Conservation (phyloP, 2,113 vertebrate species). For the Syngnathus floridae region DNA sequence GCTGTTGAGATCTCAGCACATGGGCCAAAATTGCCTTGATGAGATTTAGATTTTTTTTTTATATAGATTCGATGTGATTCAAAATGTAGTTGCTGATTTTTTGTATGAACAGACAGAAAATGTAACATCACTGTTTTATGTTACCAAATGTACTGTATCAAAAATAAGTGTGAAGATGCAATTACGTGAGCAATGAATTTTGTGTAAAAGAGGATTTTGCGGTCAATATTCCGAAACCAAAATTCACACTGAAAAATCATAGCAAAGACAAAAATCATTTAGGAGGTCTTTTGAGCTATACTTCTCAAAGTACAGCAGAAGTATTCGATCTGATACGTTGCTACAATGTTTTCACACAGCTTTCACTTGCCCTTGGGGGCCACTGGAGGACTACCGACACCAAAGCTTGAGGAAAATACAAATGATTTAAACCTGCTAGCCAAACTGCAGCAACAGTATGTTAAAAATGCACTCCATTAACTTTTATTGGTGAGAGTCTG, state of each 20-base stretch:
- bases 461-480: not conserved
- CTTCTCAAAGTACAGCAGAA: not conserved
- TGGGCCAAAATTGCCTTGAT: not conserved
- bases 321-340: not conserved
- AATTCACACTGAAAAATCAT: not conserved
- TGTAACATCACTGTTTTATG: no score
- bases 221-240: not conserved
- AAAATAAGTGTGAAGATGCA: no score
- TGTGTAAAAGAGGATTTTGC: not conserved
- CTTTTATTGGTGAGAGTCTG: not conserved
- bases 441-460: not conserved
- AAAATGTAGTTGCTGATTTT: no score
- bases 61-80: no score
- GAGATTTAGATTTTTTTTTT: not conserved
- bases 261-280: not conserved
- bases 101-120: no score
- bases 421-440: not conserved
- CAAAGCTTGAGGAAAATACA: not conserved
- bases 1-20: not conserved
- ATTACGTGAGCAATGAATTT: not conserved
- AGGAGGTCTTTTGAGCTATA: not conserved
- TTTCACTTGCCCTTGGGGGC: not conserved
- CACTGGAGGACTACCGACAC: not conserved
- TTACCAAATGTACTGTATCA: no score
- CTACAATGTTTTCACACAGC: not conserved